Evolutionary conservation across 1,140 invertebrate species (phyloP), one percentile per base, ranked within the genome.

Genomic region (Anadara kagoshimensis): DNA sequence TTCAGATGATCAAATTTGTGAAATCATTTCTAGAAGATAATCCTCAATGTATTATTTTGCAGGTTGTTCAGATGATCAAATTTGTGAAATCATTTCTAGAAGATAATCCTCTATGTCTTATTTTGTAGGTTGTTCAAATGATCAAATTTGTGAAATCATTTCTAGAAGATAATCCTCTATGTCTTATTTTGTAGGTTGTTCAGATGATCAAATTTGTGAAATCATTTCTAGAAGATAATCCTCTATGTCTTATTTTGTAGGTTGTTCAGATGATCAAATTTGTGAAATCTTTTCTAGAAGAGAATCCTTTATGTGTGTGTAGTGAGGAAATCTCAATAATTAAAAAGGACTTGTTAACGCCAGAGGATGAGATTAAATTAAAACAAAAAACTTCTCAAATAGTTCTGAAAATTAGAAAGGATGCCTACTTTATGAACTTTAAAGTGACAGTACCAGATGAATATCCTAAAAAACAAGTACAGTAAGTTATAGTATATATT

Each of bases 241-340:
- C 93, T 0, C 87, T 95, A 10, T 61, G 5, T 20, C 24, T 79
- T 68, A 63, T 69, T 68, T 79, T 82, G 24, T 82, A 92, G 90
- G 82, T 92, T 45, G 78, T 93, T 36, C 85, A 88, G 24, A 86
- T 92, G 11, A 83, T 94, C 18, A 90, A 91, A 73, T 94, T 94
- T 82, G 85, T 94, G 3, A 85, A 90, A 53, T 92, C 91, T 61
- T 95, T 94, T 84, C 87, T 95, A 5, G 90, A 92, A 36, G 93
- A 94, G 54, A 94, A 94, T 89, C 93, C 93, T 0, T 87, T 95
- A 10, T 93, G 92, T 81, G 93, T 93, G 53, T 94, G 93, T 80
- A 92, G 93, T 58, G 93, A 94, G 81, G 94, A 95, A 88, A 93
- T 95, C 65, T 90, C 91, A 69, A 82, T 89, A 22, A 86, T 95